Evolutionary conservation across 2,888 invertebrate species (phyloP).

Genomic region (Spilarctia lutea): DNA sequence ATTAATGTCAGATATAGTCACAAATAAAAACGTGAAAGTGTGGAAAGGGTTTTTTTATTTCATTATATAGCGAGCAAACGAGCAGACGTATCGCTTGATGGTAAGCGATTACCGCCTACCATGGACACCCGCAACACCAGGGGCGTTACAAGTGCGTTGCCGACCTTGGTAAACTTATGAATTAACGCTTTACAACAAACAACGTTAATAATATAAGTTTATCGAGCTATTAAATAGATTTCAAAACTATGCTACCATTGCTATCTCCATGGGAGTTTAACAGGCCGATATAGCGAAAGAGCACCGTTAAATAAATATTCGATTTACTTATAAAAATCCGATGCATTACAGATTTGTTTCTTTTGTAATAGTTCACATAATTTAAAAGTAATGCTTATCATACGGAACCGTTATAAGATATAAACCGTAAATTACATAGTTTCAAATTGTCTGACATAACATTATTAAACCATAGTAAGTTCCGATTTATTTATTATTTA

Average conservation of each 20-base stretch:
- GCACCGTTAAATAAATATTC: neutral
- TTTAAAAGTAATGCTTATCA: neutral
- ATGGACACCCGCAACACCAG: too few species aligned
- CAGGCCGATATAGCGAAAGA: slow-evolving; percentile 27
- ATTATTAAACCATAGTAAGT: too few species aligned
- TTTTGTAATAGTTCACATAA: neutral
- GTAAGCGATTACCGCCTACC: too few species aligned
- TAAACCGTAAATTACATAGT: too few species aligned
- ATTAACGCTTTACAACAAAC: slow-evolving; percentile 48
- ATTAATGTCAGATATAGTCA: slow-evolving; percentile 55
- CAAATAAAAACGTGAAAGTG: slow-evolving; percentile 55
- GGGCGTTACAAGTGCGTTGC: too few species aligned
- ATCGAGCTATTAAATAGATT: slow-evolving; percentile 62
- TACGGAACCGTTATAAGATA: neutral
- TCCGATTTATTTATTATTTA: too few species aligned
- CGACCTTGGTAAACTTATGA: slow-evolving; percentile 55
- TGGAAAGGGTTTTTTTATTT: too few species aligned
- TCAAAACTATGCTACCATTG: slow-evolving; percentile 51
- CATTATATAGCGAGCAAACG: too few species aligned
- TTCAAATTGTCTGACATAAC: too few species aligned
- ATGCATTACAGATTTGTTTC: neutral
- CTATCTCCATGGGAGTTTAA: slow-evolving; percentile 35
- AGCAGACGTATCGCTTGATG: too few species aligned
- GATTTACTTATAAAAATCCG: neutral
- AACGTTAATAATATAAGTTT: slow-evolving; percentile 60